Evolutionary conservation across 2,888 invertebrate species (phyloP).

Genomic region (Melipona beecheii): DNA sequence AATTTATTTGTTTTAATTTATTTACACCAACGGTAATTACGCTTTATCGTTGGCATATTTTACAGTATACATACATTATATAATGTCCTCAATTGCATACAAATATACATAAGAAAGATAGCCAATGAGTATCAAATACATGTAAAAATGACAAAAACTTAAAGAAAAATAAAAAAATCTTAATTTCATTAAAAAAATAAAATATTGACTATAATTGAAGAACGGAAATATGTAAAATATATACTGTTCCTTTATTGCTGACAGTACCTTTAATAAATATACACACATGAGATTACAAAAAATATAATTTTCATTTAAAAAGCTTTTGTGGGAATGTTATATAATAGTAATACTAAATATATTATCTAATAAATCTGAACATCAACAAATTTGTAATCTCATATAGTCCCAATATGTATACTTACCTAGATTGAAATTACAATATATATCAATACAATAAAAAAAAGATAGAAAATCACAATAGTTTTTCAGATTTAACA

Average conservation of each 20-base stretch:
- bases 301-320: constrained; percentile 9
- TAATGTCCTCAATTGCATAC: background rate
- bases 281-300: background rate
- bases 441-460: constrained; percentile 6
- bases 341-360: background rate
- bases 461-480: background rate
- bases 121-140: background rate
- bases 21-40: constrained; percentile 35
- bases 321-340: background rate
- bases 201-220: background rate
- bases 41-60: constrained; percentile 22
- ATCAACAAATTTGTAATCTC: constrained; percentile 1
- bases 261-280: background rate
- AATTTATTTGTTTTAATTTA: constrained; percentile 41
- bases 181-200: background rate
- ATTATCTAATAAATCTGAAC: background rate
- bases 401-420: background rate
- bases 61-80: constrained; percentile 20
- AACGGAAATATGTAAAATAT: background rate
- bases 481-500: background rate
- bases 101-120: background rate
- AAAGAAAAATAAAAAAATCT: background rate
- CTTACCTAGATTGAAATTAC: constrained; percentile 11
- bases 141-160: background rate
- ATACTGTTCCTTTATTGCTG: constrained; percentile 1